Conservation (phyloP, 2,888 invertebrate genomes). For the Archips crataeganus region DNA sequence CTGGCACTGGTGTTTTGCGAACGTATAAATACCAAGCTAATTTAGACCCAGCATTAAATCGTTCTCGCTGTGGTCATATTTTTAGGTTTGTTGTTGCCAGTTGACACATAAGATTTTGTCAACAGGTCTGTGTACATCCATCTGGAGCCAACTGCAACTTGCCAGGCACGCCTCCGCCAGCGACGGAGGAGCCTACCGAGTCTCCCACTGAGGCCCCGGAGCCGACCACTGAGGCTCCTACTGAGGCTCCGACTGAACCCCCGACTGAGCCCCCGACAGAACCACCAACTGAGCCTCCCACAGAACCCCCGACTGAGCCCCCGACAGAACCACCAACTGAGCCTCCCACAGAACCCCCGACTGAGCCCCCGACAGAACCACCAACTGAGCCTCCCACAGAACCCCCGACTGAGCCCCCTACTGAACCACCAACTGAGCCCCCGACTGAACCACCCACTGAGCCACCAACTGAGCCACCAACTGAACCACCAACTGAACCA, state of each 20-base stretch:
- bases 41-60: no score
- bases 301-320: neutral
- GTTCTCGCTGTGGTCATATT: no score
- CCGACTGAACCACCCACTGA: constrained; percentile 12
- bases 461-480: neutral
- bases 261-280: constrained; percentile 34
- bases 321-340: neutral
- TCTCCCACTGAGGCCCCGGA: neutral
- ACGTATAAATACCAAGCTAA: no score
- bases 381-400: neutral
- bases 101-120: neutral
- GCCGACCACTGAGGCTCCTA: neutral
- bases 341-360: neutral
- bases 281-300: constrained; percentile 8
- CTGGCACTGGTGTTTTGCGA: no score
- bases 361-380: neutral
- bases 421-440: constrained; percentile 28
- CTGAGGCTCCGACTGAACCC: neutral
- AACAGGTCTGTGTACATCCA: constrained; percentile 63
- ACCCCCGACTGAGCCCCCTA: constrained; percentile 26
- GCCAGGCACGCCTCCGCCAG: constrained; percentile 46
- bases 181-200: constrained; percentile 29
- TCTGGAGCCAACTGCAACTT: constrained; percentile 54
- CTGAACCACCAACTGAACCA: constrained; percentile 32
- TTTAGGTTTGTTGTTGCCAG: no score